phyloP scores from a whole-genome alignment of 2,797 vertebrate genomes.

The Mycteria americana region DNA sequence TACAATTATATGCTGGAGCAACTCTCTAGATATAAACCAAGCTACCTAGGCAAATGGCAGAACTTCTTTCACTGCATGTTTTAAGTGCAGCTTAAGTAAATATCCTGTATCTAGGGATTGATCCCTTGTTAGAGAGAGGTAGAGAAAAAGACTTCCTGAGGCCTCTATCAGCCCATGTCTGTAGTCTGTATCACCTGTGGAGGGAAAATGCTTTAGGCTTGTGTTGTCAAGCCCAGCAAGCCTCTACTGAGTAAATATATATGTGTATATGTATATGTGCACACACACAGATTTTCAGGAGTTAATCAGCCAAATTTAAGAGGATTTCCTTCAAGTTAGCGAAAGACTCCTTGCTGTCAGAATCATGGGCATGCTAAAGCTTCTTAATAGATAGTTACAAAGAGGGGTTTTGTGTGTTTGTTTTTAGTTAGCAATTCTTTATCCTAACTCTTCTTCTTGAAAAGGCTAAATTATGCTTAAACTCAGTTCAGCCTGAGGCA shows the following conservation, averaged over 20 bases:
- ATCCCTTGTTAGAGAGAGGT: background rate
- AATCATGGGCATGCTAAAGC: background rate
- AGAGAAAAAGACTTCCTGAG: background rate
- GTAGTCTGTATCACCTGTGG: background rate
- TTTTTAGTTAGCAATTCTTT: background rate
- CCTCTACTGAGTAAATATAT: background rate
- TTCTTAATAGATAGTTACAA: background rate
- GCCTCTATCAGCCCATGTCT: background rate
- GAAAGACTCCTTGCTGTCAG: background rate
- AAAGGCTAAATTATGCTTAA: background rate
- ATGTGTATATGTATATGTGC: accelerated
- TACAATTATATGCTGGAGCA: background rate
- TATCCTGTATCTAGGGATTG: background rate
- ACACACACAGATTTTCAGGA: background rate
- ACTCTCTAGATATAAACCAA: background rate
- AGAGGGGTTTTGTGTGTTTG: background rate
- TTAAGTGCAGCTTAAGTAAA: background rate
- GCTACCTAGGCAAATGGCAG: background rate
- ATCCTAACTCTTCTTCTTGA: background rate
- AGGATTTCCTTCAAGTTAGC: background rate
- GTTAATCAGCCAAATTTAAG: background rate
- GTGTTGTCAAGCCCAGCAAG: background rate
- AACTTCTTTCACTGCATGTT: background rate
- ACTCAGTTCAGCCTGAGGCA: background rate
- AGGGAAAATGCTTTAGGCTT: background rate